Conservation (phyloP, 1,140 invertebrate genomes). For the Araneus ventricosus region DNA sequence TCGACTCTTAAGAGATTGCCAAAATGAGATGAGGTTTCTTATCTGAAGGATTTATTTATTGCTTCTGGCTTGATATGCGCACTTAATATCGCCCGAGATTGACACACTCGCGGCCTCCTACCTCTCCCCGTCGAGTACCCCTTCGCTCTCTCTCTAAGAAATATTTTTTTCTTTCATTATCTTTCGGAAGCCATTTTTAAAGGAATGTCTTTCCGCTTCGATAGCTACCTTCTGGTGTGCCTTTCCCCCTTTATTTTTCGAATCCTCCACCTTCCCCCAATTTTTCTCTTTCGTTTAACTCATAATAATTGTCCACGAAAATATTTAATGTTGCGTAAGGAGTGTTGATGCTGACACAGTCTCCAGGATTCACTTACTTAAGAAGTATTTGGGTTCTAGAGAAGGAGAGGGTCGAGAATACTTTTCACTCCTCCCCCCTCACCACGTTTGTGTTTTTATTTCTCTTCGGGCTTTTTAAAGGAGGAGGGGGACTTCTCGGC, state of each 20-base stretch:
- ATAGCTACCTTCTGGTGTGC: slow-evolving; percentile 7
- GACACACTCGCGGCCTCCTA: neutral
- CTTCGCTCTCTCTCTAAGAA: neutral
- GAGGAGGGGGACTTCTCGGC: neutral
- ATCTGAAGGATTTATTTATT: slow-evolving; percentile 73
- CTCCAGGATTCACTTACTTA: slow-evolving; percentile 65
- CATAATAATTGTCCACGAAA: slow-evolving; percentile 73
- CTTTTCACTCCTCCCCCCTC: neutral
- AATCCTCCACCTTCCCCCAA: neutral
- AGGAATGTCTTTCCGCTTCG: slow-evolving; percentile 11
- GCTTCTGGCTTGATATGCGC: slow-evolving; percentile 71
- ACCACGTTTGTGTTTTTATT: slow-evolving; percentile 23
- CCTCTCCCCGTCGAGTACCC: too few relatives aligned
- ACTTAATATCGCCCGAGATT: slow-evolving; percentile 67
- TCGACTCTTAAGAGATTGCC: slow-evolving; percentile 70
- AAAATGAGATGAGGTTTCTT: slow-evolving; percentile 59
- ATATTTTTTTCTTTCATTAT: slow-evolving; percentile 37
- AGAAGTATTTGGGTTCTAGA: slow-evolving; percentile 50
- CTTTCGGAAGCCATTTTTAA: slow-evolving; percentile 52
- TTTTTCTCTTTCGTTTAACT: slow-evolving; percentile 49
- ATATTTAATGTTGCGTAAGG: slow-evolving; percentile 70
- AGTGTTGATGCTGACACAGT: slow-evolving; percentile 64
- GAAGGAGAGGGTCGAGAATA: neutral
- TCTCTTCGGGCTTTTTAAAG: neutral
- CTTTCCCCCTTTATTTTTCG: neutral